Evolutionary conservation across 2,113 vertebrate species (phyloP).

Genomic region (Aythya baeri): DNA sequence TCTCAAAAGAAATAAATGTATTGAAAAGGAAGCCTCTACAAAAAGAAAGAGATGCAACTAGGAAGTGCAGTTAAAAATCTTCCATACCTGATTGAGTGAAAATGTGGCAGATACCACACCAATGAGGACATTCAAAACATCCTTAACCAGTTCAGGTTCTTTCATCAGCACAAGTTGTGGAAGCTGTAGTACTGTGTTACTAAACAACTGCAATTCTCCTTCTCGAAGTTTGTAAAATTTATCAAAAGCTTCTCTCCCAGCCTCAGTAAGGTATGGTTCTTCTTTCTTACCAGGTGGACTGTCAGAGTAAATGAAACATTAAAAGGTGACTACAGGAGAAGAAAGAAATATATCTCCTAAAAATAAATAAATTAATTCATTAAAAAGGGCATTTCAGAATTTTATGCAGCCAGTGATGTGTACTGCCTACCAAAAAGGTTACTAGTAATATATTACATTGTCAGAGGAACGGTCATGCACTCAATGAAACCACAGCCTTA

Average conservation of each 20-base stretch:
- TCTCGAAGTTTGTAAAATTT: slow-evolving; percentile 88
- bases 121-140: slow-evolving; percentile 92
- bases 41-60: background rate
- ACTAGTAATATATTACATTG: background rate
- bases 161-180: slow-evolving; percentile 82
- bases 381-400: background rate
- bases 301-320: slow-evolving; percentile 10
- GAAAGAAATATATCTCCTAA: background rate
- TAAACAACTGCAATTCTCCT: slow-evolving; percentile 84
- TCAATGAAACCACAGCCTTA: background rate
- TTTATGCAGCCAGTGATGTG: background rate
- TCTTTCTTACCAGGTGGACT: slow-evolving; percentile 93
- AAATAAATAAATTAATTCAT: background rate
- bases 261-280: slow-evolving; percentile 90
- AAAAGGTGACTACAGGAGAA: background rate
- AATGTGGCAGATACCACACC: slow-evolving; percentile 93
- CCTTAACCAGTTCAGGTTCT: slow-evolving; percentile 89
- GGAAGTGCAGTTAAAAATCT: background rate
- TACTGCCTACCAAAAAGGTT: background rate
- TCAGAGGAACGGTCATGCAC: background rate
- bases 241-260: slow-evolving; percentile 93
- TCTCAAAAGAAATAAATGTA: background rate
- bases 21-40: background rate
- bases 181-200: slow-evolving; percentile 76
- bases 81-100: slow-evolving; percentile 85